A percentile compares a stretch with the other conserved stretches of the same genome.
phyloP scores from a whole-genome alignment of 2,797 vertebrate species.

The Serranus cabrilla region DNA sequence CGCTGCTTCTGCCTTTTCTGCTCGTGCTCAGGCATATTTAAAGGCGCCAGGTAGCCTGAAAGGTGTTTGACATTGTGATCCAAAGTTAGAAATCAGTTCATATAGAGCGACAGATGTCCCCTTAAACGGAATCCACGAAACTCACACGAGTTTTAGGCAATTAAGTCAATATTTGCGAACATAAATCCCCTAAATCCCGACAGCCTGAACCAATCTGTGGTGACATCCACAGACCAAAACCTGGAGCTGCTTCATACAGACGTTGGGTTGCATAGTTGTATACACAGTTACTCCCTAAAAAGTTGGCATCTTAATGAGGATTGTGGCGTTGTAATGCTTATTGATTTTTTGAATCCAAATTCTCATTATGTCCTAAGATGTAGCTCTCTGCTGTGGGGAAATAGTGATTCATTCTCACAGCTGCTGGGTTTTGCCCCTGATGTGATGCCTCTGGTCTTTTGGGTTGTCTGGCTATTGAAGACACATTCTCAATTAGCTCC shows the following conservation, averaged over 20 bases:
- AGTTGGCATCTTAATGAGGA: constrained; percentile 35
- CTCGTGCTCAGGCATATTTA: not conserved
- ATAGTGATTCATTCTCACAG: constrained; percentile 1
- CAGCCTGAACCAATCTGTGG: constrained; percentile 38
- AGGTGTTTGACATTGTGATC: constrained; percentile 20
- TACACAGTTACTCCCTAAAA: constrained; percentile 14
- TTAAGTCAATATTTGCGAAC: constrained; percentile 40
- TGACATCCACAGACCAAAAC: constrained; percentile 34
- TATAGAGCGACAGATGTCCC: not conserved
- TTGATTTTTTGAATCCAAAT: constrained; percentile 13
- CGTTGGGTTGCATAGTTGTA: not conserved
- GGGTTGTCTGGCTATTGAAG: not conserved
- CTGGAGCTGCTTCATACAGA: constrained; percentile 38
- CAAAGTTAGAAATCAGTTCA: constrained; percentile 35
- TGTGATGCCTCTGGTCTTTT: constrained; percentile 19
- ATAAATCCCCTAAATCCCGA: constrained; percentile 7
- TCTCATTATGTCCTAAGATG: not conserved
- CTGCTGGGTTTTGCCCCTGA: constrained; percentile 24
- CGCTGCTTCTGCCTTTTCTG: constrained; percentile 5
- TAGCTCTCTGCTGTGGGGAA: not conserved
- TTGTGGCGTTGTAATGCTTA: not conserved
- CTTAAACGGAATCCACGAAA: not conserved
- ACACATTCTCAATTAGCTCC: not conserved
- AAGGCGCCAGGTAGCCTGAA: constrained; percentile 49
- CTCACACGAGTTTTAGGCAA: not conserved